Evolutionary conservation across 2,888 invertebrate species (phyloP).

Genomic region (Mesorhabditis spiculigera): DNA sequence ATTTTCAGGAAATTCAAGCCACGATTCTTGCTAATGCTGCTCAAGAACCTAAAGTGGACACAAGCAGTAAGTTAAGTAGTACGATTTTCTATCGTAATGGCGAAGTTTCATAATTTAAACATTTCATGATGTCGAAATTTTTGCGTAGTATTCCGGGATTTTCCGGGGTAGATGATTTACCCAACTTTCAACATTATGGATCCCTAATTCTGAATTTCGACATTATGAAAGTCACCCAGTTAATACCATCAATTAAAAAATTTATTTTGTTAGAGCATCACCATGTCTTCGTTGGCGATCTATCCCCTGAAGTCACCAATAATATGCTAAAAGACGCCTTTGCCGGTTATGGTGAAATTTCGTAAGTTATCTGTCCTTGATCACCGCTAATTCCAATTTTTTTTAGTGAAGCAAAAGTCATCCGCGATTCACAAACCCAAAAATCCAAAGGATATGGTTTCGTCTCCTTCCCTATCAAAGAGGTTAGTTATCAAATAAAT

Average conservation of each 20-base stretch:
- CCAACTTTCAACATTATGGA: background rate
- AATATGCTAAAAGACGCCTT: constrained; percentile 94
- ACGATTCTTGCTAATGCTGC: constrained; percentile 95
- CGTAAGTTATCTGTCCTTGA: constrained; percentile 2
- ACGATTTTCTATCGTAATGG: constrained; percentile 13
- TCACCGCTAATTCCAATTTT: constrained; percentile 5
- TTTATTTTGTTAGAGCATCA: constrained; percentile 73
- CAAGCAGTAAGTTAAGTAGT: constrained; percentile 71
- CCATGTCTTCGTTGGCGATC: constrained; percentile 98
- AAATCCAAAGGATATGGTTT: constrained; percentile 99
- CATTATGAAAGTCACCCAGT: background rate
- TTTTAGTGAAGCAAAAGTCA: constrained; percentile 87
- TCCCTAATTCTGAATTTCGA: constrained; percentile 4
- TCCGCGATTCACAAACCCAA: constrained; percentile 94
- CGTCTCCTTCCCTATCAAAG: constrained; percentile 96
- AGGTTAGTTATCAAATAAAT: constrained; percentile 61
- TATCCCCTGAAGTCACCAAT: constrained; percentile 97
- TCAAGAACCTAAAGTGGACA: constrained; percentile 68
- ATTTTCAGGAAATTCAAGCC: constrained; percentile 83
- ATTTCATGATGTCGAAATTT: too few species aligned
- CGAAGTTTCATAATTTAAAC: too few species aligned
- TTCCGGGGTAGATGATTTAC: too few species aligned
- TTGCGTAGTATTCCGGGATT: too few species aligned
- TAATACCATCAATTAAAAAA: too few species aligned
- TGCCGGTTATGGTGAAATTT: constrained; percentile 89